phyloP scores from a whole-genome alignment of 1,140 invertebrate species.

The Oryctes rhinoceros region DNA sequence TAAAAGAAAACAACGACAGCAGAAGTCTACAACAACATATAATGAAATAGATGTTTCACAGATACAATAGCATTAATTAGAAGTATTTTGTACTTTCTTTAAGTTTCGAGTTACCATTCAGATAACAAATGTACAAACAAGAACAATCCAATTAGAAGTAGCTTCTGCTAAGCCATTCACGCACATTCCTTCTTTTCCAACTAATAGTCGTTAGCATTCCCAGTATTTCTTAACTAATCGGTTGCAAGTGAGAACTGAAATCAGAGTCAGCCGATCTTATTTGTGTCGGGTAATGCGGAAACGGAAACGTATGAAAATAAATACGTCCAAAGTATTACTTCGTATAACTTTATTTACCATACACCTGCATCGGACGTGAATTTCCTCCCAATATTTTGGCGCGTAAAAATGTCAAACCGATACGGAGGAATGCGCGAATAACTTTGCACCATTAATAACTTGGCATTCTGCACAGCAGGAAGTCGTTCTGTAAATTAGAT shows the following conservation, averaged over 20 bases:
- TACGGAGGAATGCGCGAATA: neutral
- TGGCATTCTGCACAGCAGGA: slow-evolving; percentile 13
- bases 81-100: too few relatives aligned
- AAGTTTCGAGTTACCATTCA: too few relatives aligned
- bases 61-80: too few relatives aligned
- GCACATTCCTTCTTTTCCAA: too few relatives aligned
- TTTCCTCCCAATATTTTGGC: neutral
- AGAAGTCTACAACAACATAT: too few relatives aligned
- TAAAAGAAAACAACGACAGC: too few relatives aligned
- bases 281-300: neutral
- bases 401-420: slow-evolving; percentile 20
- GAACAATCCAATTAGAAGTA: too few relatives aligned
- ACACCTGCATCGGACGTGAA: slow-evolving; percentile 7
- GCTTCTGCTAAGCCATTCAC: too few relatives aligned
- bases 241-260: neutral
- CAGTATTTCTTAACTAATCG: too few relatives aligned
- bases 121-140: too few relatives aligned
- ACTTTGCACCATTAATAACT: slow-evolving; percentile 13
- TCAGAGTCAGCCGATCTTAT: neutral
- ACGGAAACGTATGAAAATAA: neutral
- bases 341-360: neutral
- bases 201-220: too few relatives aligned
- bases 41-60: too few relatives aligned
- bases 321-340: neutral
- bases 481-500: slow-evolving; percentile 20